Percentiles rank a stretch among this genome's conserved stretches.
Conservation (phyloP, 2,888 invertebrate species). For the Ophraella communa region DNA sequence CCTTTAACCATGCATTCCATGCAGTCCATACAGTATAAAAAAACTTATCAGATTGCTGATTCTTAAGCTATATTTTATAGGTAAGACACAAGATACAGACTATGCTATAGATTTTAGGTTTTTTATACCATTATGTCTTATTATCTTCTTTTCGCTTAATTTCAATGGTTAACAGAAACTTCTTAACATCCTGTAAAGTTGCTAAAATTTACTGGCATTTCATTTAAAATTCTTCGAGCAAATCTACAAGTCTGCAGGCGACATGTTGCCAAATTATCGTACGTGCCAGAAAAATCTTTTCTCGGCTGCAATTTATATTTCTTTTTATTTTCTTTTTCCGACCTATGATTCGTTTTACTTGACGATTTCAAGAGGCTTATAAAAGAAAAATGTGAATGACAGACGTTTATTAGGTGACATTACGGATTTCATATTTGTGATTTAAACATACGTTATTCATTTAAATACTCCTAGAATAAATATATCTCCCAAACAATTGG, state of each 20-base stretch:
- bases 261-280: slow-evolving; percentile 39
- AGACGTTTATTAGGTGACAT: slow-evolving; percentile 5
- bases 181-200: background rate
- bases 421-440: background rate
- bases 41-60: too few species aligned
- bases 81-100: too few species aligned
- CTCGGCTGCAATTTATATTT: slow-evolving; percentile 27
- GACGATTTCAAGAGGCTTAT: background rate
- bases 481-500: too few species aligned
- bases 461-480: too few species aligned
- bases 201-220: slow-evolving; percentile 27
- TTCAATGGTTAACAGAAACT: slow-evolving; percentile 7
- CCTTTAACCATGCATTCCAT: too few species aligned
- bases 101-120: too few species aligned
- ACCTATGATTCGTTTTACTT: slow-evolving; percentile 10
- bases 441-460: background rate
- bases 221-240: slow-evolving; percentile 21
- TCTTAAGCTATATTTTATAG: too few species aligned
- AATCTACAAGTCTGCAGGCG: slow-evolving; percentile 28
- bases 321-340: slow-evolving; percentile 22
- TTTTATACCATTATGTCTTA: too few species aligned
- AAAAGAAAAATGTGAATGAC: slow-evolving; percentile 5
- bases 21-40: too few species aligned
- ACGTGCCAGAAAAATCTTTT: slow-evolving; percentile 33
- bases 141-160: too few species aligned